Conservation (phyloP, 2,113 vertebrate genomes). For the Neodon shergylaensis region DNA sequence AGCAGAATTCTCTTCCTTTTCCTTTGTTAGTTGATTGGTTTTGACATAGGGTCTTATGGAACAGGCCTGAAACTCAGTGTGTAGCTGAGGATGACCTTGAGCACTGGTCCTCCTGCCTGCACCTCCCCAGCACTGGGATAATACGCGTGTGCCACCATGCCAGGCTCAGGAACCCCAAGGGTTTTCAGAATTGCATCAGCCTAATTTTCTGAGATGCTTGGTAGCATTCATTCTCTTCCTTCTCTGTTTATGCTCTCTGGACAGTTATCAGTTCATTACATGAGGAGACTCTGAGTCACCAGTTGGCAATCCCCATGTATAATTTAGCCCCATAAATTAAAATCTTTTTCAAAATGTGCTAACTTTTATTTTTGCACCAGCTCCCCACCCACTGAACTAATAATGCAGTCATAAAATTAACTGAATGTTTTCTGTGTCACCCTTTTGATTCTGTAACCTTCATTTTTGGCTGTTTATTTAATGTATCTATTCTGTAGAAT, state of each 20-base stretch:
- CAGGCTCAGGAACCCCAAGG: background rate
- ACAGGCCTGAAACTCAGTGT: background rate
- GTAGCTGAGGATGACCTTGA: background rate
- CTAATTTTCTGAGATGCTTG: background rate
- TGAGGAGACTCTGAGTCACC: slow-evolving; percentile 45
- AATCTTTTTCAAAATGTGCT: background rate
- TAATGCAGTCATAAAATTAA: background rate
- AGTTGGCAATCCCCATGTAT: background rate
- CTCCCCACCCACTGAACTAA: background rate
- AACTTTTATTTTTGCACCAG: slow-evolving; percentile 29
- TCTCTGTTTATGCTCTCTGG: background rate
- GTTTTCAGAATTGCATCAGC: background rate
- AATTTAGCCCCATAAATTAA: slow-evolving; percentile 52
- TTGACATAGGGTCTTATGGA: background rate
- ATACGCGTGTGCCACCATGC: too few relatives aligned
- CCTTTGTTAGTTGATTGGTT: background rate
- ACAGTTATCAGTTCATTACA: background rate
- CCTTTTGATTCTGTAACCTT: background rate
- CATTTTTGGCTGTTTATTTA: background rate
- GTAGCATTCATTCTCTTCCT: background rate
- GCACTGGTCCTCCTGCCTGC: background rate
- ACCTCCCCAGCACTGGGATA: background rate
- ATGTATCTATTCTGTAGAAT: background rate
- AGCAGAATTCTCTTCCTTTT: background rate
- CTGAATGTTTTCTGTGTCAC: slow-evolving; percentile 13